Conservation (phyloP, 2,888 invertebrate species). For the Slavum lentiscoides region DNA sequence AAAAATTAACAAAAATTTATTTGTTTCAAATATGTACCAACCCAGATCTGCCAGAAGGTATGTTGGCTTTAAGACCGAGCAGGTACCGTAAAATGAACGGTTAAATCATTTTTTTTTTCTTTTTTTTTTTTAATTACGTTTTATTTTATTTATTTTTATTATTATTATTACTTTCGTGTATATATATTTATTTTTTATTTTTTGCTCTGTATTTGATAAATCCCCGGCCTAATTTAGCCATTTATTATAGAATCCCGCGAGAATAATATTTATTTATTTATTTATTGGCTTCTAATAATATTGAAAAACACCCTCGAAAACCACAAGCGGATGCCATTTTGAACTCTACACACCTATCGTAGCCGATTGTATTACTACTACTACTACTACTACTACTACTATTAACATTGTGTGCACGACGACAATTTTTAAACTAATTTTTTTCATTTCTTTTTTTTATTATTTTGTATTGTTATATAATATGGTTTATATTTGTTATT, state of each 20-base stretch:
- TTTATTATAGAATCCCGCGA: slow-evolving; percentile 46
- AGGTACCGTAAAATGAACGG: slow-evolving; percentile 50
- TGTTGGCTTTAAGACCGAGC: slow-evolving; percentile 50
- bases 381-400: neutral
- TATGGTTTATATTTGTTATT: slow-evolving; percentile 6
- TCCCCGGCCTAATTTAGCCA: slow-evolving; percentile 41
- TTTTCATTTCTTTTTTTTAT: neutral
- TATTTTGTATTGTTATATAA: neutral
- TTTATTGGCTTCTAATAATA: slow-evolving; percentile 22
- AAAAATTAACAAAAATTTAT: slow-evolving; percentile 42
- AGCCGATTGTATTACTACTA: slow-evolving; percentile 30
- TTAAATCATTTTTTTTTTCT: slow-evolving; percentile 44
- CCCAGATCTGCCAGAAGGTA: slow-evolving; percentile 52
- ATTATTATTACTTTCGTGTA: neutral
- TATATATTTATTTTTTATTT: slow-evolving; percentile 11
- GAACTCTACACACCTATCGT: slow-evolving; percentile 29
- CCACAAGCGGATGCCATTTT: slow-evolving; percentile 29
- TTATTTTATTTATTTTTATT: slow-evolving; percentile 5
- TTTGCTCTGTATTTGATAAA: slow-evolving; percentile 42
- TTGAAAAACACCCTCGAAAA: slow-evolving; percentile 38
- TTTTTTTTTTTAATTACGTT: slow-evolving; percentile 1
- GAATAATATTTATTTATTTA: slow-evolving; percentile 42
- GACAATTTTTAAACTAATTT: neutral
- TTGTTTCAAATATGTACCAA: slow-evolving; percentile 52
- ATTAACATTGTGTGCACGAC: slow-evolving; percentile 32